These are phyloP conservation scores for Heliothis peltigera DNA, from an alignment of 2,888 invertebrate species.

Conservation along the genomic window DNA sequence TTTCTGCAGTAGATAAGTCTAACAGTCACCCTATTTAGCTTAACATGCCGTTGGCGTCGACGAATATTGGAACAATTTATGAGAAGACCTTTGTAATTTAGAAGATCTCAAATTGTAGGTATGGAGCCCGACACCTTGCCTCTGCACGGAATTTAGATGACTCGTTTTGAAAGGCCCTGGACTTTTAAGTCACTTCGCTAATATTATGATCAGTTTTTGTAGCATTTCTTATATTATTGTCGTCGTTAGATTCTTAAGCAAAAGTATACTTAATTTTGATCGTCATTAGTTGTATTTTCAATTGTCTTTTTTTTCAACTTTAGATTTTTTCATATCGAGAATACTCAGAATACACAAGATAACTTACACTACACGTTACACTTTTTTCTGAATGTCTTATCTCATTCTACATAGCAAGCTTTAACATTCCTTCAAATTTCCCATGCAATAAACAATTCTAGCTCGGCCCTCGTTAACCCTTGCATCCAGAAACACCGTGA, in stretches of 20 bases:
- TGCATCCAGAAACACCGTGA: conserved; percentile 32
- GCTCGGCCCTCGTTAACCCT: conserved; percentile 31
- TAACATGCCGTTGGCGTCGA: conserved; percentile 84
- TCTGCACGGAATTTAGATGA: conserved; percentile 77
- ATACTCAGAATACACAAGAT: too few species aligned
- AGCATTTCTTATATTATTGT: conserved; percentile 22
- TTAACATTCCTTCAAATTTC: conserved; percentile 6
- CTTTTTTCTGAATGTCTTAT: too few species aligned
- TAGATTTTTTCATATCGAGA: neutral
- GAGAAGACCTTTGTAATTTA: conserved; percentile 88
- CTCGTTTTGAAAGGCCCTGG: conserved; percentile 65
- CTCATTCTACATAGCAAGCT: too few species aligned
- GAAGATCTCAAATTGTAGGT: conserved; percentile 87
- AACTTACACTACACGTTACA: too few species aligned
- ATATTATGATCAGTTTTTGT: conserved; percentile 50
- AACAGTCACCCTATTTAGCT: conserved; percentile 72
- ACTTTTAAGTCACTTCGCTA: conserved; percentile 46
- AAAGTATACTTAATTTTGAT: conserved; percentile 1
- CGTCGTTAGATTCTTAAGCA: conserved; percentile 15
- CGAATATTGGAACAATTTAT: conserved; percentile 89
- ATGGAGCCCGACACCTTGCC: conserved; percentile 83
- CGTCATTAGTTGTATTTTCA: neutral
- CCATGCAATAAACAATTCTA: conserved; percentile 21
- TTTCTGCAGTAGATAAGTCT: conserved; percentile 65
- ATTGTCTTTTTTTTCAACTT: too few species aligned